These are phyloP conservation scores for Rhodeus uyekii DNA, from an alignment of 2,797 vertebrate species.

Conservation along the genomic window DNA sequence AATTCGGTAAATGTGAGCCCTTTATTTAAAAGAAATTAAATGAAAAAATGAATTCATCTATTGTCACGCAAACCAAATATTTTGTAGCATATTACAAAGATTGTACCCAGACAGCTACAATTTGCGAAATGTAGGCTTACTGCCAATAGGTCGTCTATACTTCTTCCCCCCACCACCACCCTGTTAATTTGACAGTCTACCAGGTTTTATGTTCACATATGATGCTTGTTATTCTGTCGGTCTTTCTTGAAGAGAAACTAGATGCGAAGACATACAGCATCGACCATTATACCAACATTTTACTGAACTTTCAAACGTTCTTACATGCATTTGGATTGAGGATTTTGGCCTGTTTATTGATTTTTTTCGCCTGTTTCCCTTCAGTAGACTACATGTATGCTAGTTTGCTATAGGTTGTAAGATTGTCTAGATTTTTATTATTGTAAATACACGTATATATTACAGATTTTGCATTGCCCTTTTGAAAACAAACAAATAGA, in stretches of 20 bases:
- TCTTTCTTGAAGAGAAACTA: neutral
- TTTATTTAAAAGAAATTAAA: no score
- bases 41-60: neutral
- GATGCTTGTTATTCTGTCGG: conserved; percentile 5
- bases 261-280: neutral
- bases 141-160: neutral
- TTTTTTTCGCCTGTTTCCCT: conserved; percentile 41
- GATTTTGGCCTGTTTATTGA: conserved; percentile 24
- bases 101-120: neutral
- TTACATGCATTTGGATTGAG: neutral
- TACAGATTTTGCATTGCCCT: conserved; percentile 64
- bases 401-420: conserved; percentile 53
- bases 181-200: neutral
- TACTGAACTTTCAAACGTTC: neutral
- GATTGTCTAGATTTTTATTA: conserved; percentile 56
- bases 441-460: conserved; percentile 66
- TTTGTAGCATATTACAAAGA: neutral
- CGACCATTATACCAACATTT: neutral
- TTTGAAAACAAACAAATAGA: conserved; percentile 55
- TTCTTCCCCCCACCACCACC: no score
- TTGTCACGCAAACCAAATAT: conserved; percentile 34
- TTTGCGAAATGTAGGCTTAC: neutral
- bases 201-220: neutral
- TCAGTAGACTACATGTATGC: conserved; percentile 43
- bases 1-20: neutral